Conservation (phyloP, 2,888 invertebrate species). For the Mylabris sibirica region DNA sequence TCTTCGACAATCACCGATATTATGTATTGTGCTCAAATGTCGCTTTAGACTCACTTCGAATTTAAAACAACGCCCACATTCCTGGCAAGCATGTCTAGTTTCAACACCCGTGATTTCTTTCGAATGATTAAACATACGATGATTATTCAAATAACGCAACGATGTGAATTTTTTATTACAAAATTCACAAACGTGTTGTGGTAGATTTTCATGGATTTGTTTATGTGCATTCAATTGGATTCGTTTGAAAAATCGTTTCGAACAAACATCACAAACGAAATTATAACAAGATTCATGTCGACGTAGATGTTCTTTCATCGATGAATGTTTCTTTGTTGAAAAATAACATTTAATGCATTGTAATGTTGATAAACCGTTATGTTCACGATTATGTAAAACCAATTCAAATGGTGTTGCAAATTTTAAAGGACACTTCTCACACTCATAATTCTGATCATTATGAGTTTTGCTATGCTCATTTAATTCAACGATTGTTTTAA, state of each 20-base stretch:
- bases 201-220: constrained; percentile 52
- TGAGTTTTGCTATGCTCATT: constrained; percentile 46
- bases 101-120: constrained; percentile 51
- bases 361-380: constrained; percentile 15
- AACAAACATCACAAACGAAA: constrained; percentile 49
- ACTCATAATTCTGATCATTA: constrained; percentile 41
- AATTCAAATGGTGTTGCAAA: constrained; percentile 44
- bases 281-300: constrained; percentile 41
- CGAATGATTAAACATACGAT: constrained; percentile 51
- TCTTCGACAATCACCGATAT: constrained; percentile 47
- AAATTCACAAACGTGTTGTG: constrained; percentile 51
- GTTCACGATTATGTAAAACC: constrained; percentile 41
- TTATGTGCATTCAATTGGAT: constrained; percentile 48
- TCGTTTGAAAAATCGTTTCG: constrained; percentile 47
- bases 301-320: constrained; percentile 41
- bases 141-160: constrained; percentile 47
- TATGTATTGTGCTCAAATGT: constrained; percentile 52
- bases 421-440: constrained; percentile 42
- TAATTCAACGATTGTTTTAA: constrained; percentile 39
- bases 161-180: constrained; percentile 53
- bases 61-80: constrained; percentile 50
- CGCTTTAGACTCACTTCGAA: constrained; percentile 53
- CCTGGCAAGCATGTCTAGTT: constrained; percentile 46
- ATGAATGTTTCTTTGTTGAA: constrained; percentile 32
- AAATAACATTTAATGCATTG: constrained; percentile 35